These are phyloP conservation scores for Oeneis ivallda DNA, from an alignment of 2,888 invertebrate genomes.

Conservation along the genomic window DNA sequence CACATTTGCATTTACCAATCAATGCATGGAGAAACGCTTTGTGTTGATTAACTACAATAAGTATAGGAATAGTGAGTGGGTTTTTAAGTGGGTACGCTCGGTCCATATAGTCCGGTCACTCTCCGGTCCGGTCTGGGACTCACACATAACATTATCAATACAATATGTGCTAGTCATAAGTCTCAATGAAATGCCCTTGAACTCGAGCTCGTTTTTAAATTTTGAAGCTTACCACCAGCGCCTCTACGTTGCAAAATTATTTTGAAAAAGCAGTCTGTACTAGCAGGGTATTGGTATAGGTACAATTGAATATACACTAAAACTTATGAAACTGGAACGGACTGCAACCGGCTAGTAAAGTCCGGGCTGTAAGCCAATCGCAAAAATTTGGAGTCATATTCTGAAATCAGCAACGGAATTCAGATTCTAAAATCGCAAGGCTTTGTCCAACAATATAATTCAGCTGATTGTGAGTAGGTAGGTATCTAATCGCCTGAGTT, in stretches of 20 bases:
- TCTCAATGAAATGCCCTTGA: too few species aligned
- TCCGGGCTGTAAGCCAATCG: constrained; percentile 41
- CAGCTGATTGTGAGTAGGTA: too few species aligned
- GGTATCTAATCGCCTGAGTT: too few species aligned
- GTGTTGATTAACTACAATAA: background rate
- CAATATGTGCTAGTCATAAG: too few species aligned
- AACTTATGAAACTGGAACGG: background rate
- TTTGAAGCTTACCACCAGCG: too few species aligned
- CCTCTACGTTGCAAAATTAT: too few species aligned
- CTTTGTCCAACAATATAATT: too few species aligned
- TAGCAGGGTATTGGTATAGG: background rate
- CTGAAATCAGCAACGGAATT: too few species aligned
- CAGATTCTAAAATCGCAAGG: too few species aligned
- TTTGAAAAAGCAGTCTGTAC: too few species aligned
- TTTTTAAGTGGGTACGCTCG: background rate
- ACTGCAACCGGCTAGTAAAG: background rate
- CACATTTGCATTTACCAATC: background rate
- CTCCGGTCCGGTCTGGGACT: background rate
- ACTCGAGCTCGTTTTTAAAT: too few species aligned
- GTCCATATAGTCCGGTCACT: background rate
- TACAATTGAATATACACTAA: background rate
- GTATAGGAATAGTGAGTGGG: background rate
- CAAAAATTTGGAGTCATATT: constrained; percentile 32
- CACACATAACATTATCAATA: too few species aligned
- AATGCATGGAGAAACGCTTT: background rate